A percentile compares a stretch with the other conserved stretches of the same genome.
Evolutionary conservation across 2,888 invertebrate genomes (phyloP).

Genomic region (Patella ulyssiponensis): DNA sequence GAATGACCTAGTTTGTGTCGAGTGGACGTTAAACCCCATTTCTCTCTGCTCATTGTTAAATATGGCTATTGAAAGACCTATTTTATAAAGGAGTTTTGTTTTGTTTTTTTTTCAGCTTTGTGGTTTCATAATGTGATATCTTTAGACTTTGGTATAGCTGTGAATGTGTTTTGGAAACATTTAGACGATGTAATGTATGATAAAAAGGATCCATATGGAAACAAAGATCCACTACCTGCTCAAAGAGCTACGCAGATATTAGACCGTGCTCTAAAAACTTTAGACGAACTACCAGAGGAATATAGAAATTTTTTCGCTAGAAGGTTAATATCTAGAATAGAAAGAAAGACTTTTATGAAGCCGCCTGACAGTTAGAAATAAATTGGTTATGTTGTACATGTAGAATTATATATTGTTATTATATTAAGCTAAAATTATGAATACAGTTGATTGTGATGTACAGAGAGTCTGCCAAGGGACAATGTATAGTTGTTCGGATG

Average conservation of each 20-base stretch:
- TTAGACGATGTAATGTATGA: slow-evolving; percentile 73
- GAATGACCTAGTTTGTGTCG: too few relatives aligned
- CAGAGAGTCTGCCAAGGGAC: too few relatives aligned
- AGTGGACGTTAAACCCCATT: too few relatives aligned
- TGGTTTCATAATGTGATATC: slow-evolving; percentile 77
- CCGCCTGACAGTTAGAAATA: background rate
- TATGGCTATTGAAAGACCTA: too few relatives aligned
- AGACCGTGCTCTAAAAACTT: slow-evolving; percentile 72
- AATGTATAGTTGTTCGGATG: too few relatives aligned
- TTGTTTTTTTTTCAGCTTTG: slow-evolving; percentile 69
- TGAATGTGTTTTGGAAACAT: slow-evolving; percentile 76
- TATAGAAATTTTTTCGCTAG: slow-evolving; percentile 74
- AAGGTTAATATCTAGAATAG: slow-evolving; percentile 69
- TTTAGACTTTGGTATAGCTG: slow-evolving; percentile 74
- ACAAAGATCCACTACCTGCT: slow-evolving; percentile 75
- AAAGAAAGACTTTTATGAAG: slow-evolving; percentile 50
- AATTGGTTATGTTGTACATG: too few relatives aligned
- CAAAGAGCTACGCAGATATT: slow-evolving; percentile 72
- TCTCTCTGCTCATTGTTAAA: too few relatives aligned
- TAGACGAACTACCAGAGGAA: slow-evolving; percentile 73
- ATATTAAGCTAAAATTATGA: too few relatives aligned
- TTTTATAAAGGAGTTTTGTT: background rate
- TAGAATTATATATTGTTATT: too few relatives aligned
- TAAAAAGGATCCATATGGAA: slow-evolving; percentile 76
- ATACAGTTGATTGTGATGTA: too few relatives aligned